These are phyloP conservation scores for Tigriopus californicus DNA, from an alignment of 2,888 invertebrate species.

Conservation along the genomic window DNA sequence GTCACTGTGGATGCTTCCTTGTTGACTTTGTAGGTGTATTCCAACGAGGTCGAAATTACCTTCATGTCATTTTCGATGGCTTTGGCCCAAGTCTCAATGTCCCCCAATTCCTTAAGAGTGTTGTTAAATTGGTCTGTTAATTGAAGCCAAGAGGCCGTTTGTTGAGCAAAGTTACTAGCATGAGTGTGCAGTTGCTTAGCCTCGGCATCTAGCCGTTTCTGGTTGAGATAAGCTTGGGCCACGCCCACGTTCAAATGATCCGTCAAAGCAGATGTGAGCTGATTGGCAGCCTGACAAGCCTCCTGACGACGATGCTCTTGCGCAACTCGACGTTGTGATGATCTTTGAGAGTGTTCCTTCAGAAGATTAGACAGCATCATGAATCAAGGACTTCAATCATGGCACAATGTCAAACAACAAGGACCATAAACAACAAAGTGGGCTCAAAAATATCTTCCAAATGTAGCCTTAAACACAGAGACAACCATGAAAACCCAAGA, in stretches of 20 bases:
- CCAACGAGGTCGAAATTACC: slow-evolving; percentile 72
- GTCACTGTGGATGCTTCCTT: neutral
- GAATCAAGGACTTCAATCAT: neutral
- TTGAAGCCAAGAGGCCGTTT: slow-evolving; percentile 42
- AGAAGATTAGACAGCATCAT: slow-evolving; percentile 61
- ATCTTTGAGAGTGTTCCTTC: slow-evolving; percentile 68
- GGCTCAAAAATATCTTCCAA: no score
- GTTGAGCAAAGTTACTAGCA: slow-evolving; percentile 83
- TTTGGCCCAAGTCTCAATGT: slow-evolving; percentile 95
- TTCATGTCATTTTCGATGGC: slow-evolving; percentile 92
- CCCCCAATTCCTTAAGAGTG: slow-evolving; percentile 84
- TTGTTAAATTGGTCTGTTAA: slow-evolving; percentile 62
- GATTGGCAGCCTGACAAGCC: slow-evolving; percentile 23
- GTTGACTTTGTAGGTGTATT: slow-evolving; percentile 66
- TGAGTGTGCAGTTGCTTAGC: slow-evolving; percentile 86
- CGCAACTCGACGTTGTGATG: slow-evolving; percentile 52
- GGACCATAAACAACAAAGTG: no score
- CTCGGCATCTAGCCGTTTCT: slow-evolving; percentile 90
- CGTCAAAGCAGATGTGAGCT: slow-evolving; percentile 78
- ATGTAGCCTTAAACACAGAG: no score
- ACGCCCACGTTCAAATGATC: slow-evolving; percentile 96
- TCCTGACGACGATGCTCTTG: slow-evolving; percentile 41
- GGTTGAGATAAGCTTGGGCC: slow-evolving; percentile 71
- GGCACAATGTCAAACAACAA: no score
- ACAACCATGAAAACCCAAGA: no score